A percentile compares a stretch with the other conserved stretches of the same genome.
Conservation (phyloP, 2,888 invertebrate genomes). For the Drosophila pseudotakahashii region DNA sequence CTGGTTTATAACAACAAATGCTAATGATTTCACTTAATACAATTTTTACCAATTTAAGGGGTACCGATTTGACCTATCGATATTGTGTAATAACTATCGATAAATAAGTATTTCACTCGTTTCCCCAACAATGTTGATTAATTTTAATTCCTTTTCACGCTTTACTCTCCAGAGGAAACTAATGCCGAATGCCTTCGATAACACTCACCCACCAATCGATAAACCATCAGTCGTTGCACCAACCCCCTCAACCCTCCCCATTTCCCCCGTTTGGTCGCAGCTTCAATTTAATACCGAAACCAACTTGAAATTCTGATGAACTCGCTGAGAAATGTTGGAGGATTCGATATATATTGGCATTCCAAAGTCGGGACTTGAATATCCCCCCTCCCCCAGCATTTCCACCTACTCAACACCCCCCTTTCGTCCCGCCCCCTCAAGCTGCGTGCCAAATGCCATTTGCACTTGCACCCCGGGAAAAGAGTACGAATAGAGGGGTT, state of each 20-base stretch:
- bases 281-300: constrained; percentile 13
- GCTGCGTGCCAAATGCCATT: constrained; percentile 40
- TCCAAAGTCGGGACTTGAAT: constrained; percentile 12
- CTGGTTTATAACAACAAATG: neutral
- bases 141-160: constrained; percentile 4
- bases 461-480: constrained; percentile 30
- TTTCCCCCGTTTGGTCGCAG: constrained; percentile 12
- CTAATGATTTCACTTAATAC: neutral
- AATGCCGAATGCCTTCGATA: constrained; percentile 16
- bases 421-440: neutral
- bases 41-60: neutral
- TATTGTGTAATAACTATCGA: neutral
- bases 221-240: constrained; percentile 29
- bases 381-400: neutral
- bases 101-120: neutral
- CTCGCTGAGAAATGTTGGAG: constrained; percentile 25
- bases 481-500: neutral
- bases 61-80: neutral
- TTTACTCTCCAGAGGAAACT: neutral
- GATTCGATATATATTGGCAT: constrained; percentile 34
- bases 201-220: constrained; percentile 34
- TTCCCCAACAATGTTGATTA: constrained; percentile 6
- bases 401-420: neutral
- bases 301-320: constrained; percentile 27
- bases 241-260: no score